Conservation (phyloP, 2,888 invertebrate species). For the Dicranocentrus wangi region DNA sequence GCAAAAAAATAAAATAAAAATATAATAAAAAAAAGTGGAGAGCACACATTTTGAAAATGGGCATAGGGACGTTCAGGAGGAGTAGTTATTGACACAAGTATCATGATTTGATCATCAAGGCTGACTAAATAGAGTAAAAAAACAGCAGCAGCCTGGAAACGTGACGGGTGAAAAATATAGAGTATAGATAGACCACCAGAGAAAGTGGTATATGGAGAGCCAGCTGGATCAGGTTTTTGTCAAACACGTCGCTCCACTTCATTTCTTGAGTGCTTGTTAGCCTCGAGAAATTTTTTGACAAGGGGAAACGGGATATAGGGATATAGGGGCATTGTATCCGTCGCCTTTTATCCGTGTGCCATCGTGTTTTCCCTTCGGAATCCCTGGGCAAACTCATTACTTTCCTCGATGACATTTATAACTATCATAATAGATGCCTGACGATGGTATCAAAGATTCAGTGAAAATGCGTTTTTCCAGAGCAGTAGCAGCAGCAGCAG, state of each 20-base stretch:
- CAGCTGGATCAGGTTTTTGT: background rate
- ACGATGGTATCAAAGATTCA: no score
- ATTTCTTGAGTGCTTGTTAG: slow-evolving; percentile 34
- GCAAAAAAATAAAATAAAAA: slow-evolving; percentile 23
- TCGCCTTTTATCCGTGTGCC: background rate
- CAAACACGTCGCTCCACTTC: slow-evolving; percentile 3
- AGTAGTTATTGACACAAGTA: no score
- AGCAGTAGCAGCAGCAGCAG: no score
- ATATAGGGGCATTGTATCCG: slow-evolving; percentile 5
- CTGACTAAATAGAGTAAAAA: no score
- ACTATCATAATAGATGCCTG: no score
- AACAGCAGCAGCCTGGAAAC: no score
- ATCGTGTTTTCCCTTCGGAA: background rate
- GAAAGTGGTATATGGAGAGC: no score
- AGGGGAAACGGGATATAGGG: background rate
- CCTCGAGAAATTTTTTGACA: slow-evolving; percentile 14
- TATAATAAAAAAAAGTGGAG: background rate
- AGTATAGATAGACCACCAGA: no score
- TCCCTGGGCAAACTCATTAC: slow-evolving; percentile 56
- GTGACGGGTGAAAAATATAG: no score
- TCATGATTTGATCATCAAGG: no score
- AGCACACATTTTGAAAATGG: background rate
- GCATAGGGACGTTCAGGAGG: background rate
- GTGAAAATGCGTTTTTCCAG: no score
- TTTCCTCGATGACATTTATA: slow-evolving; percentile 11